Conservation (phyloP, 2,888 invertebrate genomes). For the Erpobdella octoculata region DNA sequence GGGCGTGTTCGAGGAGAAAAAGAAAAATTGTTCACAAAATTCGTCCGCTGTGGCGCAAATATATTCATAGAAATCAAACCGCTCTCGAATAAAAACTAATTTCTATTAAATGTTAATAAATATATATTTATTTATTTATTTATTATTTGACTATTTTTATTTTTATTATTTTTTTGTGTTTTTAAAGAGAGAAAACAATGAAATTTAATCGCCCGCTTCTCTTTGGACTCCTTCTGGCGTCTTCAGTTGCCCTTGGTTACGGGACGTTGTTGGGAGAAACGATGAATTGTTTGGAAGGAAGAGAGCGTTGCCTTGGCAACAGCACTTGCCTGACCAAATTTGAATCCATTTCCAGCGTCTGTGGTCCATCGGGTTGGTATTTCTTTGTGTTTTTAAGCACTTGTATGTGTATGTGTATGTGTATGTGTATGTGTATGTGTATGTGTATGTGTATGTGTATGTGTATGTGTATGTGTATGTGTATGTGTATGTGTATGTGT, state of each 20-base stretch:
- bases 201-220: too few species aligned
- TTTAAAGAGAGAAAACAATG: too few species aligned
- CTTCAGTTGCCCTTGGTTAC: constrained; percentile 6
- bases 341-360: not conserved
- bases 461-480: too few species aligned
- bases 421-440: too few species aligned
- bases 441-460: too few species aligned
- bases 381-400: too few species aligned
- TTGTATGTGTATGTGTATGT: too few species aligned
- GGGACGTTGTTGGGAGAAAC: not conserved
- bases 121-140: not conserved
- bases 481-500: too few species aligned
- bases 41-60: too few species aligned
- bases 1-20: too few species aligned
- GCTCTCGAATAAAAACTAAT: not conserved
- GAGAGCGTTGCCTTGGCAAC: constrained; percentile 2
- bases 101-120: too few species aligned
- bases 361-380: not conserved
- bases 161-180: not conserved
- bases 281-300: constrained; percentile 5
- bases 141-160: not conserved
- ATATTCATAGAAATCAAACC: not conserved
- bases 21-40: too few species aligned
- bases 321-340: not conserved
- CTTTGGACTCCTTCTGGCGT: not conserved